Evolutionary conservation across 2,113 vertebrate species (phyloP).

Genomic region (Erythrocercus mccallii): DNA sequence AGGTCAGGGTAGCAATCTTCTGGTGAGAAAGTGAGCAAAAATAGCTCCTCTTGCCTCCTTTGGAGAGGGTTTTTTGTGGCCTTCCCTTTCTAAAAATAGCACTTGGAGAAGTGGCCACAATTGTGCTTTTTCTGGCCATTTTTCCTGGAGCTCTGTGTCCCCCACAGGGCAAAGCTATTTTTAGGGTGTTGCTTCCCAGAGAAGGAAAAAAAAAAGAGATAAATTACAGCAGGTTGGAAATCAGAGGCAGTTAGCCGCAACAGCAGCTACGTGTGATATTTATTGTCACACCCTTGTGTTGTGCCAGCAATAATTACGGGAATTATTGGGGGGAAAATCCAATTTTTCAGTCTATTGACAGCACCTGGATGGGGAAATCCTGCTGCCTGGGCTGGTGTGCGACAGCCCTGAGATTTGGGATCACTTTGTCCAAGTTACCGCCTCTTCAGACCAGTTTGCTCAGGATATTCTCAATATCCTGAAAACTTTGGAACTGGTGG

Average conservation of each 20-base stretch:
- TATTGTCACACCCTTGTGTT: rapidly evolving
- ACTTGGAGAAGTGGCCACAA: background rate
- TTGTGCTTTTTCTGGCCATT: background rate
- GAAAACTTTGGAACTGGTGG: background rate
- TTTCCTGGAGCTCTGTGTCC: background rate
- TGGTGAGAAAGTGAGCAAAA: background rate
- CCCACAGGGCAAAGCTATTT: background rate
- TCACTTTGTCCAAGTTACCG: background rate
- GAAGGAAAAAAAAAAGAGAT: background rate
- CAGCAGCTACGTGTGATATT: rapidly evolving
- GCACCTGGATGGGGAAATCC: background rate
- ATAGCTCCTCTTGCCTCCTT: background rate
- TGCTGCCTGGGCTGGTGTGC: background rate
- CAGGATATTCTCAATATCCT: background rate
- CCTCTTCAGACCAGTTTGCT: too few species aligned
- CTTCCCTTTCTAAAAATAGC: background rate
- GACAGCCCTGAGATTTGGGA: background rate
- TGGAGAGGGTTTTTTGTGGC: background rate
- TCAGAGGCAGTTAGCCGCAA: background rate
- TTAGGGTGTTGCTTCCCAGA: background rate
- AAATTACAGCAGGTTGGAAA: background rate
- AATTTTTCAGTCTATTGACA: background rate
- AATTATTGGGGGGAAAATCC: background rate
- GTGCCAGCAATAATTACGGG: background rate
- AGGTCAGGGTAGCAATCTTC: background rate